These are phyloP conservation scores for Oryctes rhinoceros DNA, from an alignment of 1,140 invertebrate genomes.

Conservation along the genomic window DNA sequence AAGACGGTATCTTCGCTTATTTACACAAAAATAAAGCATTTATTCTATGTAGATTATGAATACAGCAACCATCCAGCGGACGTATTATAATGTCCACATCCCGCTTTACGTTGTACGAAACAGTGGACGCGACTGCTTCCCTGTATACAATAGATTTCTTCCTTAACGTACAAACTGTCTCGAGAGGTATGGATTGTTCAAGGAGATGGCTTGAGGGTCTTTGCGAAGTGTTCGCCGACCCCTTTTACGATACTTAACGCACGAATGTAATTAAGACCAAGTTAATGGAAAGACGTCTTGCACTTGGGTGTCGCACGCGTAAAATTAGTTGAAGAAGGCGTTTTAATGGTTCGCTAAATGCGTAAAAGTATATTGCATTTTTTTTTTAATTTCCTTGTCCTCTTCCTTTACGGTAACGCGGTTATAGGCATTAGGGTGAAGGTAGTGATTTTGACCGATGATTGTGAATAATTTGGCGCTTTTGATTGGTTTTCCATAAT, in stretches of 20 bases:
- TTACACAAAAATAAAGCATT: too few relatives aligned
- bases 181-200: neutral
- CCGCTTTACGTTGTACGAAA: too few relatives aligned
- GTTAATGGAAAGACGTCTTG: constrained; percentile 27
- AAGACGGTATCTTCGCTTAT: too few relatives aligned
- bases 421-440: too few relatives aligned
- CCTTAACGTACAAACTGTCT: neutral
- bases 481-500: too few relatives aligned
- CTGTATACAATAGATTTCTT: neutral
- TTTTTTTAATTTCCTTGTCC: neutral
- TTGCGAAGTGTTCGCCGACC: constrained; percentile 9
- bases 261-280: constrained; percentile 20
- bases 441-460: too few relatives aligned
- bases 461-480: too few relatives aligned
- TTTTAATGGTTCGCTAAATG: neutral
- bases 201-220: neutral
- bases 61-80: too few relatives aligned
- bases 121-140: neutral
- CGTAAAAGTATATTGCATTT: neutral
- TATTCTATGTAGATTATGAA: too few relatives aligned
- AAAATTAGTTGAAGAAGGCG: constrained; percentile 30
- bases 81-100: too few relatives aligned
- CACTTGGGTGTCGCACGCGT: neutral
- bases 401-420: neutral
- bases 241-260: constrained; percentile 24